These are phyloP conservation scores for Sebastes miniatus DNA, from an alignment of 2,797 vertebrate species.

Conservation along the genomic window DNA sequence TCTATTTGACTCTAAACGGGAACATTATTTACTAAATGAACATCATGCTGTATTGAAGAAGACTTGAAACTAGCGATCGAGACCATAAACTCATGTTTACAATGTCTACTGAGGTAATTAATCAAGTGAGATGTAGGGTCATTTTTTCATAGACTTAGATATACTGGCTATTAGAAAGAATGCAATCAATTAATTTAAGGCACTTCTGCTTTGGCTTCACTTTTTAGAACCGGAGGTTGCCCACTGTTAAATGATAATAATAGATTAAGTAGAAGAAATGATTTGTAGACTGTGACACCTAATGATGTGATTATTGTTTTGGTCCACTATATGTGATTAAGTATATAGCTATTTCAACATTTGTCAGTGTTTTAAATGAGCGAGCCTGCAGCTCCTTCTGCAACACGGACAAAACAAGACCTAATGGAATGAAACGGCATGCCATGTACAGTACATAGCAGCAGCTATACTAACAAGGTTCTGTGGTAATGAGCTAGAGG, in stretches of 20 bases:
- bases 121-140: neutral
- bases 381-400: conserved; percentile 16
- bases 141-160: neutral
- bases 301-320: conserved; percentile 20
- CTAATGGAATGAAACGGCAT: conserved; percentile 50
- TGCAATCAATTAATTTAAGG: neutral
- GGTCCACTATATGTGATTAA: conserved; percentile 30
- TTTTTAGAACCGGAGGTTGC: neutral
- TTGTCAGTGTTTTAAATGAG: conserved; percentile 41
- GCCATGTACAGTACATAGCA: conserved; percentile 44
- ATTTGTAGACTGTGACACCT: neutral
- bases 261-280: neutral
- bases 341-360: conserved; percentile 44
- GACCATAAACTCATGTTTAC: too few relatives aligned
- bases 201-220: neutral
- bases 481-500: conserved; percentile 63
- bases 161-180: neutral
- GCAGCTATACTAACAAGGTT: conserved; percentile 55
- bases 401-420: conserved; percentile 32
- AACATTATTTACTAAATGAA: too few relatives aligned
- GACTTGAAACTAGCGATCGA: too few relatives aligned
- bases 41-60: too few relatives aligned
- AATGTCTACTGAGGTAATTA: neutral
- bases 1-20: too few relatives aligned
- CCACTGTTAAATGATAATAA: neutral